Conservation (phyloP, 37 sponge, comb jelly and placozoan genomes). For the Halichondria panicea region DNA sequence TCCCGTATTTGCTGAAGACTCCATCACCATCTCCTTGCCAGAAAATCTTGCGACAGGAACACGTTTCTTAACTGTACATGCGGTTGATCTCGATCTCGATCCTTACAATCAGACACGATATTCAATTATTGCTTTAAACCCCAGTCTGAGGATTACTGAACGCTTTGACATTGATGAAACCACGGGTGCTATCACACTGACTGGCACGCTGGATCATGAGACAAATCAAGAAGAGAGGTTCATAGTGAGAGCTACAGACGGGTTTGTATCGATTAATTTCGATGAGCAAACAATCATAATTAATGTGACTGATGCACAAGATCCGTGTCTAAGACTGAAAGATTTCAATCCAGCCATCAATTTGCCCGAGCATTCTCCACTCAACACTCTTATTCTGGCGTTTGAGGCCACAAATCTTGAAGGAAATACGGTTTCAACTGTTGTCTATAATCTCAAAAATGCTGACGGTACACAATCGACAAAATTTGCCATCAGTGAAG, state of each 20-base stretch:
- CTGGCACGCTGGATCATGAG: slow-evolving; percentile 41
- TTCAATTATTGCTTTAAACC: neutral
- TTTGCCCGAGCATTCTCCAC: slow-evolving; percentile 17
- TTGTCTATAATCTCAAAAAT: slow-evolving; percentile 18
- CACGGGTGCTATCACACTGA: slow-evolving; percentile 36
- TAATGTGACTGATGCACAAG: slow-evolving; percentile 1
- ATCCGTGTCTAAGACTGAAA: slow-evolving; percentile 12
- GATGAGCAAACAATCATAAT: neutral
- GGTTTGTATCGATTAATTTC: neutral
- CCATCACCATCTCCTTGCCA: slow-evolving; percentile 1
- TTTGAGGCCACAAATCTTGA: slow-evolving; percentile 24
- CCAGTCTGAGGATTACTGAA: neutral
- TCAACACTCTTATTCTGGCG: neutral
- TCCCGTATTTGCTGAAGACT: slow-evolving; percentile 26
- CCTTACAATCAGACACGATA: slow-evolving; percentile 40
- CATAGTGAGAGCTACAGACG: slow-evolving; percentile 35
- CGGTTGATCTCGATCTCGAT: slow-evolving; percentile 17
- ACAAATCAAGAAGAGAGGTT: neutral
- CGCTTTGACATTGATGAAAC: slow-evolving; percentile 10
- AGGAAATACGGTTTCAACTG: neutral
- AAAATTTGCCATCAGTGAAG: slow-evolving; percentile 13
- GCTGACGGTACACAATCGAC: neutral
- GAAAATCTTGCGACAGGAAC: slow-evolving; percentile 15
- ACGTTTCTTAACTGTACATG: slow-evolving; percentile 4
- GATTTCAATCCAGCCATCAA: slow-evolving; percentile 9